phyloP scores from a whole-genome alignment of 2,113 vertebrate genomes.

The Seriola dumerili region DNA sequence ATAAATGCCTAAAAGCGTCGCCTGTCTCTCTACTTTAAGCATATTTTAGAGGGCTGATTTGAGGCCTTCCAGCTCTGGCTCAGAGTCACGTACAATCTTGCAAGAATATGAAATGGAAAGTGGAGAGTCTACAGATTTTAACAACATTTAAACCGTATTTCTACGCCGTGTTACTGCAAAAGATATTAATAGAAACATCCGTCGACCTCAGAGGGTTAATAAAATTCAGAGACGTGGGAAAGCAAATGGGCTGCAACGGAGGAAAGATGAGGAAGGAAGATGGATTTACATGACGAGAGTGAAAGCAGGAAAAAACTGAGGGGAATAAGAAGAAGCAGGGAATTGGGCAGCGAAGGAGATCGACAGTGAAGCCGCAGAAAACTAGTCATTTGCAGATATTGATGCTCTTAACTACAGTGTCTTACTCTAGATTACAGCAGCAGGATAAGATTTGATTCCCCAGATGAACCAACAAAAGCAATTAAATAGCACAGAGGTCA shows the following conservation, averaged over 20 bases:
- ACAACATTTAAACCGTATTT: too few species aligned
- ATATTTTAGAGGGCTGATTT: too few species aligned
- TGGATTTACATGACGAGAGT: neutral
- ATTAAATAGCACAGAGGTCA: neutral
- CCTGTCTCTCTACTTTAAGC: too few species aligned
- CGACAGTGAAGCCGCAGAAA: neutral
- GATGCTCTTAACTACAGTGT: neutral
- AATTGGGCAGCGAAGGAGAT: neutral
- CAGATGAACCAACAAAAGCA: neutral
- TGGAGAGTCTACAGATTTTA: too few species aligned
- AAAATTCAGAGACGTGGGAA: neutral
- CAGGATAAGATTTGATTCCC: neutral
- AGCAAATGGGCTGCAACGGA: neutral
- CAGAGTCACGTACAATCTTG: too few species aligned
- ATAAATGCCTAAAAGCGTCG: too few species aligned
- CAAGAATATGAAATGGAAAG: too few species aligned
- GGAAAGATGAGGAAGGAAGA: neutral
- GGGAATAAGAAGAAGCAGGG: neutral
- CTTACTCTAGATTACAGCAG: neutral
- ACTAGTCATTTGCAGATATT: neutral
- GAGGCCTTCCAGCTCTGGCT: too few species aligned
- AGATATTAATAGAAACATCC: too few species aligned
- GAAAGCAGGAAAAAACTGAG: neutral
- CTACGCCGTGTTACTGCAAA: too few species aligned
- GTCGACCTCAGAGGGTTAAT: too few species aligned